These are phyloP conservation scores for Spizaetus ornatus DNA, from an alignment of 2,113 vertebrate species.

Conservation along the genomic window DNA sequence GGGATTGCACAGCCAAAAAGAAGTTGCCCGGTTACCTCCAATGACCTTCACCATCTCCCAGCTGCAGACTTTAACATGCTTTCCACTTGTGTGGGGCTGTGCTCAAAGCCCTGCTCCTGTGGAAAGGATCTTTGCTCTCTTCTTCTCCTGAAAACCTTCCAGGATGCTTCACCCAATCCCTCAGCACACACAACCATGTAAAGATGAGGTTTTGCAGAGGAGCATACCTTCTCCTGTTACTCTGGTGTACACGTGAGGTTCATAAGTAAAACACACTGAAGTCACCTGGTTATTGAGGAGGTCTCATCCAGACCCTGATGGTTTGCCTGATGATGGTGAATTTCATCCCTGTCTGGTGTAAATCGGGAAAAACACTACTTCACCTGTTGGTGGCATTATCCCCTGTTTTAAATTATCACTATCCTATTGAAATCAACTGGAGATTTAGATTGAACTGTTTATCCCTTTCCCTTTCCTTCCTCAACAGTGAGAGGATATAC, in stretches of 20 bases:
- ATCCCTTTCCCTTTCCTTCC: neutral
- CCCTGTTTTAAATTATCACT: neutral
- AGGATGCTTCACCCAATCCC: neutral
- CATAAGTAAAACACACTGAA: neutral
- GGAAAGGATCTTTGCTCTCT: neutral
- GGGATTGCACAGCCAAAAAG: neutral
- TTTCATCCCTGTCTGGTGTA: neutral
- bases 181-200: neutral
- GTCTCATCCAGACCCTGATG: neutral
- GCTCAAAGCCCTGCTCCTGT: neutral
- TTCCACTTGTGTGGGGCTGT: neutral
- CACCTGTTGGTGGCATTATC: neutral
- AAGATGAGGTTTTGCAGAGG: neutral
- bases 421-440: neutral
- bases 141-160: neutral
- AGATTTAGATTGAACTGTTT: neutral
- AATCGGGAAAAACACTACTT: neutral
- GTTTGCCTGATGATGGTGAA: neutral
- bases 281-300: neutral
- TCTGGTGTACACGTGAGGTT: neutral
- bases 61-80: fast-evolving
- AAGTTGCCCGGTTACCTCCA: neutral
- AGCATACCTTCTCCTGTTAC: neutral
- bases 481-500: neutral
- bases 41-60: neutral